Conservation (phyloP, 2,888 invertebrate genomes). For the Plusia festucae region DNA sequence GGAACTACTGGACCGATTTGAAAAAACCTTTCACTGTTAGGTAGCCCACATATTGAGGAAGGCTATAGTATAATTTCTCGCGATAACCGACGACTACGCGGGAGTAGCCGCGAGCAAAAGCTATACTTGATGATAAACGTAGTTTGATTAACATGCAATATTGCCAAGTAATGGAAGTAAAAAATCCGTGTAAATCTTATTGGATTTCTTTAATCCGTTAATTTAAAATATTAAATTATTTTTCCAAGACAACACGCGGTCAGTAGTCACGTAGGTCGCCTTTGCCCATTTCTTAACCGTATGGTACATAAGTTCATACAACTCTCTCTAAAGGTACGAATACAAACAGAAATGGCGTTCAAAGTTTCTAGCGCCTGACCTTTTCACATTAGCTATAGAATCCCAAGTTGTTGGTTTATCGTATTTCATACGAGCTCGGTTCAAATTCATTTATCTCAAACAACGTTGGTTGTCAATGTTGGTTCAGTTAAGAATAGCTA, state of each 20-base stretch:
- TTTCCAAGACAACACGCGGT: not conserved
- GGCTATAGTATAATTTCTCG: no score
- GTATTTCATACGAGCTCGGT: not conserved
- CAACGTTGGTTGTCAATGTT: conserved; percentile 7
- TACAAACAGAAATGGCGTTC: not conserved
- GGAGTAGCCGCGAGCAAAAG: no score
- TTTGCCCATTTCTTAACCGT: not conserved
- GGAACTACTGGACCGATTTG: no score
- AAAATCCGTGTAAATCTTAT: not conserved
- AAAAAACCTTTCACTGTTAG: no score
- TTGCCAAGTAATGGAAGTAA: not conserved
- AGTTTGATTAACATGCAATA: no score
- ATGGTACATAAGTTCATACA: not conserved
- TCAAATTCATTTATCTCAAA: conserved; percentile 3
- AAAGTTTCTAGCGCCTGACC: conserved; percentile 6
- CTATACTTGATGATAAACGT: no score
- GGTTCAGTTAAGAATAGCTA: conserved; percentile 2
- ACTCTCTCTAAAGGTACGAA: not conserved
- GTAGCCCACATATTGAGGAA: no score
- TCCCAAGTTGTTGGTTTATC: conserved; percentile 1
- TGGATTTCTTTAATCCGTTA: not conserved
- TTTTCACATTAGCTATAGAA: conserved; percentile 4
- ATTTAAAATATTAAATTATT: not conserved
- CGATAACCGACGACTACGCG: no score
- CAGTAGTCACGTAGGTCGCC: not conserved